Base-by-base conservation (phyloP, 2,797 vertebrate species). In the Philypnodon macrostomus region DNA sequence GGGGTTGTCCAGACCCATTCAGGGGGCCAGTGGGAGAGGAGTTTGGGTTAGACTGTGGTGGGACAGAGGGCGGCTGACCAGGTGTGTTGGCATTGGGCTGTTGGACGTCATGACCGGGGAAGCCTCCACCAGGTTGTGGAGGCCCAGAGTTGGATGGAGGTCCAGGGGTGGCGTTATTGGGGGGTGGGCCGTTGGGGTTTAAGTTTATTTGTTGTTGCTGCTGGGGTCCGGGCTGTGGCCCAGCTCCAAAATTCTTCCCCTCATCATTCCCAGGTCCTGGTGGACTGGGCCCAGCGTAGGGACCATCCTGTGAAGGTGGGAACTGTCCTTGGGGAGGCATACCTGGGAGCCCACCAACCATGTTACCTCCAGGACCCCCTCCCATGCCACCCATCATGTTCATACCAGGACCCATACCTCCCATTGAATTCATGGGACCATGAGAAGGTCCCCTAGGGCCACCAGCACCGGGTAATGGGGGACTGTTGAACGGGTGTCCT, bases 271-370 rank as follows among this genome's bases (percentile, higher is more conserved):
- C 85, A 16, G 90, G 90, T 47, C 88, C 84, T 9, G 91, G 90
- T 0, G 91, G 89, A 67, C 90, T 90, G 21, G 90, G 88, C 7
- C 90, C 90, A 13, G 89, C 80, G 58, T 91, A 91, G 1, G 90
- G 84, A 3, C 89, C 86, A 53, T 91, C 90, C 46, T 92, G 90
- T 29, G 87, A 85, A 7, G 86, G 80, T 21, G 89, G 89, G 32
- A 91, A 91, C 52, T 88, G 87, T 83, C 89, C 90, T 77, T 91
- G 90, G 30, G 88, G 82, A 24, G 88, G 87, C 73, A 91, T 79
- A 27, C 89, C 87, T 39, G 85, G 85, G 50, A 90, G 75, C 4
- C 89, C 91, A 23, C 89, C 90, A 11, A 88, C 82, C 85, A 91
- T 90, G 61, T 88, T 90, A 35, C 87, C 84, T 36, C 84, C 89